Percentiles rank a stretch among this genome's conserved stretches.
phyloP scores from a whole-genome alignment of 2,113 vertebrate genomes.

The Symphodus melops region DNA sequence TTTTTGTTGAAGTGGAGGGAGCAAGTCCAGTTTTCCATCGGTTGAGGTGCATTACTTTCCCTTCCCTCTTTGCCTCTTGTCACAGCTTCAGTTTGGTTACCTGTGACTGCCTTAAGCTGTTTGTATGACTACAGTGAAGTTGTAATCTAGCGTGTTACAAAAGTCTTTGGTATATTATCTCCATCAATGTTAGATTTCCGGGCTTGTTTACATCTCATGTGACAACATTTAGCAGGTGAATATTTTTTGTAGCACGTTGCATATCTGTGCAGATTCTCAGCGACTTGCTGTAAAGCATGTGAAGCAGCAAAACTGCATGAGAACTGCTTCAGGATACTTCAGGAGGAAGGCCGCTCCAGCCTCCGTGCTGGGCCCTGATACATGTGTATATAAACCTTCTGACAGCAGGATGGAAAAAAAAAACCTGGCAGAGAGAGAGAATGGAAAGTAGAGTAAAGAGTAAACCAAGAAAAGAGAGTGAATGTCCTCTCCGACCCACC shows the following conservation, averaged over 20 bases:
- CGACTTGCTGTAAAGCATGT: background rate
- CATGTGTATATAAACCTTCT: slow-evolving; percentile 54
- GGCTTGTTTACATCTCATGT: background rate
- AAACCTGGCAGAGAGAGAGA: slow-evolving; percentile 43
- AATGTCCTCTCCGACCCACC: slow-evolving; percentile 59
- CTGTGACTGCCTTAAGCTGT: no score
- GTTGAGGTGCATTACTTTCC: slow-evolving; percentile 11
- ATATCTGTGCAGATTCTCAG: slow-evolving; percentile 19
- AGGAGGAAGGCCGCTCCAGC: slow-evolving; percentile 21
- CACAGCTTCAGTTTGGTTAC: background rate
- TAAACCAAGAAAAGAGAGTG: slow-evolving; percentile 44
- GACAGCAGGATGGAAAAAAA: slow-evolving; percentile 67
- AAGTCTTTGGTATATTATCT: background rate
- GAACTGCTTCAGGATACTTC: slow-evolving; percentile 34
- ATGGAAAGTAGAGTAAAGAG: slow-evolving; percentile 57
- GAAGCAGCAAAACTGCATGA: slow-evolving; percentile 7
- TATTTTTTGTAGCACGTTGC: slow-evolving; percentile 11
- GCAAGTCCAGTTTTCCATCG: slow-evolving; percentile 24
- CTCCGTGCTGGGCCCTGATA: slow-evolving; percentile 43
- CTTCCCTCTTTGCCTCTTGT: background rate
- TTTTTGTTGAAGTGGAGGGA: slow-evolving; percentile 15
- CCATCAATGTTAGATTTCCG: background rate
- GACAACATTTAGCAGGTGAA: background rate
- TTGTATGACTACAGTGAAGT: no score
- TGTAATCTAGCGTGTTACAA: no score